Percentiles rank a stretch among this genome's conserved stretches.
phyloP scores from a whole-genome alignment of 2,797 vertebrate genomes.

The Diplodus puntazzo region DNA sequence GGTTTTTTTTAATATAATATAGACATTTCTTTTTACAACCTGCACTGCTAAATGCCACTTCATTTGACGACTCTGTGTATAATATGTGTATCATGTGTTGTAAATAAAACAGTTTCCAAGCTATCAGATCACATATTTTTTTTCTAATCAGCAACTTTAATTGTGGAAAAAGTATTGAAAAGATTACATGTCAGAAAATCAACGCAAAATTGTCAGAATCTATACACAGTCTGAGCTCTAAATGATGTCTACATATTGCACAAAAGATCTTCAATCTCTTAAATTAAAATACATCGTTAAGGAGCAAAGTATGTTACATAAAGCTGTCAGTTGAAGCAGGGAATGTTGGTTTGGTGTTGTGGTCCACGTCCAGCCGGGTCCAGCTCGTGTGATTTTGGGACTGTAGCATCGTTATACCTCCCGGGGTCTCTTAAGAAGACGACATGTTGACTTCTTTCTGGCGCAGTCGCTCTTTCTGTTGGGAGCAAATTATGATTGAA shows the following conservation, averaged over 20 bases:
- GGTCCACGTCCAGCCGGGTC: constrained; percentile 6
- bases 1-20: constrained; percentile 2
- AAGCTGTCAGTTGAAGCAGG: constrained; percentile 6
- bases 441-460: constrained; percentile 92
- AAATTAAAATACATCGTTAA: constrained; percentile 27
- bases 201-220: constrained; percentile 24
- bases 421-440: constrained; percentile 76
- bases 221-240: background rate
- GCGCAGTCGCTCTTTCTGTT: constrained; percentile 94
- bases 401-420: background rate
- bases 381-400: background rate
- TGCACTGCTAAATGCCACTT: constrained; percentile 66
- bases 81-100: constrained; percentile 49
- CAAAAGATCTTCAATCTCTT: constrained; percentile 16
- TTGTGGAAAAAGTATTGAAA: constrained; percentile 33
- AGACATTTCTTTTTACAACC: constrained; percentile 17
- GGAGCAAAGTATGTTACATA: background rate
- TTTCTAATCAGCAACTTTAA: constrained; percentile 50
- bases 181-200: constrained; percentile 22
- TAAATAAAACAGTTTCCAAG: constrained; percentile 66
- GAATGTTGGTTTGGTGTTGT: constrained; percentile 8
- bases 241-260: constrained; percentile 27
- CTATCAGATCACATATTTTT: constrained; percentile 9
- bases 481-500: constrained; percentile 23
- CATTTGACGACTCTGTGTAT: constrained; percentile 35